These are phyloP conservation scores for Threskiornis aethiopicus DNA, from an alignment of 2,797 vertebrate species.

Conservation along the genomic window DNA sequence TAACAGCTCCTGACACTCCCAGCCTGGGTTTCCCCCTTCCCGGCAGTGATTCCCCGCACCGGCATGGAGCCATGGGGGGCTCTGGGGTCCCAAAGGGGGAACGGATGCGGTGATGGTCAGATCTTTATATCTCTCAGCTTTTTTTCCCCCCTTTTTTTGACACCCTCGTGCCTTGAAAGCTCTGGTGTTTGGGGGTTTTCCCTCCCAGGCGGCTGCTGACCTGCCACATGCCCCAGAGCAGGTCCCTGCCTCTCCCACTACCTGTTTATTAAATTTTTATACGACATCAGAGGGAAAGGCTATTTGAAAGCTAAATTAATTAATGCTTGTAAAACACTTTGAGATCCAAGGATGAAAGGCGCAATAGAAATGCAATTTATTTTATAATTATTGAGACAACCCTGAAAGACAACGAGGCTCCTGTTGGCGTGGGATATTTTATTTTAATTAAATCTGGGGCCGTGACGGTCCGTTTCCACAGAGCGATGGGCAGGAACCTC, in stretches of 20 bases:
- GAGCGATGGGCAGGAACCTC: background rate
- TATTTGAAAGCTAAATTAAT: conserved; percentile 48
- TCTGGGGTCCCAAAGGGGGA: accelerated
- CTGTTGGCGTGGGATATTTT: background rate
- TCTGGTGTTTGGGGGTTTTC: background rate
- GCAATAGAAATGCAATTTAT: conserved; percentile 40
- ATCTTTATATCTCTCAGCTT: accelerated
- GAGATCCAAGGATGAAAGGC: conserved; percentile 50
- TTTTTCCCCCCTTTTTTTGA: background rate
- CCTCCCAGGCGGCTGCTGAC: background rate
- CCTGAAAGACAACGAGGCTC: conserved; percentile 39
- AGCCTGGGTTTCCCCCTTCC: background rate
- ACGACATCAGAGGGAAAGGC: background rate
- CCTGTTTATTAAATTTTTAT: background rate
- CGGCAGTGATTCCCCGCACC: accelerated
- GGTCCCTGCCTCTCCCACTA: background rate
- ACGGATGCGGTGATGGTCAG: accelerated
- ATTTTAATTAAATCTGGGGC: conserved; percentile 3
- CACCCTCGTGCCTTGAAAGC: accelerated
- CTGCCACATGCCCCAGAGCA: background rate
- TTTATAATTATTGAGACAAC: conserved; percentile 34
- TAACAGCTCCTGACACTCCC: background rate
- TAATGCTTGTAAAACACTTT: conserved; percentile 34
- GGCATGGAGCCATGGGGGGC: accelerated
- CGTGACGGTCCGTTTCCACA: accelerated